Evolutionary conservation across 2,797 vertebrate genomes (phyloP).

Genomic region (Chromis chromis): DNA sequence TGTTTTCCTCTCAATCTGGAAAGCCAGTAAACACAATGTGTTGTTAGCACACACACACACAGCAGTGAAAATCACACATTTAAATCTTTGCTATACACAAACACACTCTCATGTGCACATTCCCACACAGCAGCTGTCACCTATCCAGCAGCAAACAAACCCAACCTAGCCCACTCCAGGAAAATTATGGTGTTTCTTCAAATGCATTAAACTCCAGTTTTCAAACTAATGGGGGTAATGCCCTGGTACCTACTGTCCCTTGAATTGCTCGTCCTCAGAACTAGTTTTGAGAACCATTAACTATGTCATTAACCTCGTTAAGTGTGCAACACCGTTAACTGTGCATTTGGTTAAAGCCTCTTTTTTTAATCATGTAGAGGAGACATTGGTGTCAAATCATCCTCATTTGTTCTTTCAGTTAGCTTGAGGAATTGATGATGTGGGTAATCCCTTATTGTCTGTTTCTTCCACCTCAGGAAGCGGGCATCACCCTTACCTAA

Average conservation of each 20-base stretch:
- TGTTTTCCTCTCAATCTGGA: constrained; percentile 84
- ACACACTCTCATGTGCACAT: constrained; percentile 57
- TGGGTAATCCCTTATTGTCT: constrained; percentile 32
- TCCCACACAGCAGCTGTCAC: constrained; percentile 77
- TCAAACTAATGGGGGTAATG: constrained; percentile 58
- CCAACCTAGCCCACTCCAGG: constrained; percentile 69
- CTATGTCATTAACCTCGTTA: constrained; percentile 62
- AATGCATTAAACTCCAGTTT: constrained; percentile 76
- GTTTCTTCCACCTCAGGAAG: constrained; percentile 84
- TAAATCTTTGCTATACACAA: constrained; percentile 59
- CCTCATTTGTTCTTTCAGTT: constrained; percentile 31
- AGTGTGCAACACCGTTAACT: constrained; percentile 33
- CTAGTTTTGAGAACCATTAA: constrained; percentile 59
- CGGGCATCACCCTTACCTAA: constrained; percentile 93
- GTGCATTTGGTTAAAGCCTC: constrained; percentile 6
- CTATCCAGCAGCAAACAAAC: constrained; percentile 72
- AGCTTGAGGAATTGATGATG: constrained; percentile 13
- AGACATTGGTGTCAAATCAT: constrained; percentile 42
- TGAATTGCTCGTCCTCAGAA: constrained; percentile 50
- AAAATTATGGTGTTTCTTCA: constrained; percentile 72
- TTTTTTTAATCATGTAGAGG: constrained; percentile 19
- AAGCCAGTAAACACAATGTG: constrained; percentile 82
- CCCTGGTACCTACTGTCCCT: constrained; percentile 49
- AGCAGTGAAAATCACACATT: constrained; percentile 67
- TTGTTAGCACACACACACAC: constrained; percentile 65